phyloP scores from a whole-genome alignment of 2,113 vertebrate genomes.

The Speoplatyrhinus poulsoni region DNA sequence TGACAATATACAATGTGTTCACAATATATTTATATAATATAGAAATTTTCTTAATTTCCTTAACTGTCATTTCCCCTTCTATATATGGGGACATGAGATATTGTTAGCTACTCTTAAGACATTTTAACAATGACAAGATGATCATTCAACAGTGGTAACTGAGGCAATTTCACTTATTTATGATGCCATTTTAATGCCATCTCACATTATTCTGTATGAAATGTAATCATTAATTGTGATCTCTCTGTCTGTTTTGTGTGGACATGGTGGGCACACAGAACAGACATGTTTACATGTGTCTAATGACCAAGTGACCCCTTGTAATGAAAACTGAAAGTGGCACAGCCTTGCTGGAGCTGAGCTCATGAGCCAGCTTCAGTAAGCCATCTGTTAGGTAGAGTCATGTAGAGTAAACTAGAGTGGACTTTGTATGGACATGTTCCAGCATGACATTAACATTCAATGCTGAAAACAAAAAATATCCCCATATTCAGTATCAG shows the following conservation, averaged over 20 bases:
- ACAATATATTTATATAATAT: too few species aligned
- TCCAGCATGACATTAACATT: conserved; percentile 58
- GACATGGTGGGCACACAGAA: conserved; percentile 26
- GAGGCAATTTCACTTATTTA: neutral
- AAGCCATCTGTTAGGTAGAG: conserved; percentile 62
- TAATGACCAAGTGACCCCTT: conserved; percentile 49
- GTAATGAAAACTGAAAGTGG: conserved; percentile 57
- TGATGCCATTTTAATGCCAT: neutral
- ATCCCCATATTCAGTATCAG: neutral
- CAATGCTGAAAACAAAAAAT: conserved; percentile 37
- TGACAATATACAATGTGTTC: too few species aligned
- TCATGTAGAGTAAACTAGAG: conserved; percentile 50
- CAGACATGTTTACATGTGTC: conserved; percentile 54
- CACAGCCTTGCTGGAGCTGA: conserved; percentile 36
- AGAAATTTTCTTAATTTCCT: too few species aligned
- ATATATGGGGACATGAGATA: too few species aligned
- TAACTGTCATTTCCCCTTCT: too few species aligned
- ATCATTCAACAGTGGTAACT: too few species aligned
- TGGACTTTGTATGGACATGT: conserved; percentile 59
- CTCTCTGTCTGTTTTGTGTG: conserved; percentile 1
- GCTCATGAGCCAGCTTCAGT: conserved; percentile 54
- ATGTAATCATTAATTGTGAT: neutral
- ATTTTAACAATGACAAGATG: too few species aligned
- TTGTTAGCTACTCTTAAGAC: too few species aligned
- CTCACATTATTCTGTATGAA: neutral